A percentile compares a stretch with the other conserved stretches of the same genome.
These are phyloP conservation scores for Ceriagrion tenellum DNA, from an alignment of 2,888 invertebrate species.

Conservation along the genomic window DNA sequence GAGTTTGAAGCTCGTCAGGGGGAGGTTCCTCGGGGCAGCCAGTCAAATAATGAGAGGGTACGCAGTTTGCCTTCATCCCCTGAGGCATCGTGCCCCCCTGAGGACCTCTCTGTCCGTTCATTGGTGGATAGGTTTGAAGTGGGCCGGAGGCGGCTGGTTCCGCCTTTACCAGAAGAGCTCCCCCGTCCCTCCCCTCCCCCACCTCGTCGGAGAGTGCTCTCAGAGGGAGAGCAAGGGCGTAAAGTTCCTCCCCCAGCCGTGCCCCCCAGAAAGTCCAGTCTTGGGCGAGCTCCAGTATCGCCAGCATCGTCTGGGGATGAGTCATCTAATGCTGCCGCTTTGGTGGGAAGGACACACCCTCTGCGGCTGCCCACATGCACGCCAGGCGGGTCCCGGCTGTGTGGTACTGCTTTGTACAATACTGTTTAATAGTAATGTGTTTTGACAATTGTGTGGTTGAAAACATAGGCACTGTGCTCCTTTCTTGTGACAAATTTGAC, in stretches of 20 bases:
- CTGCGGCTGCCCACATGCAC: conserved; percentile 51
- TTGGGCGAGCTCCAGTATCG: conserved; percentile 72
- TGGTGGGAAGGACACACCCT: conserved; percentile 35
- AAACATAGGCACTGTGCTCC: conserved; percentile 42
- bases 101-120: conserved; percentile 87
- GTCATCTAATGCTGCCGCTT: conserved; percentile 5
- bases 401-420: conserved; percentile 54
- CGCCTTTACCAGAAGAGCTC: conserved; percentile 68
- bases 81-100: conserved; percentile 77
- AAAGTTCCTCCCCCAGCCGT: conserved; percentile 75
- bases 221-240: conserved; percentile 71
- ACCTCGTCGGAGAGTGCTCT: conserved; percentile 72
- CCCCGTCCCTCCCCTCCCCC: conserved; percentile 70
- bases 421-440: conserved; percentile 54
- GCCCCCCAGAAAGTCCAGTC: conserved; percentile 75
- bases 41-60: conserved; percentile 75
- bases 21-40: conserved; percentile 25
- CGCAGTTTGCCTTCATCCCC: conserved; percentile 83
- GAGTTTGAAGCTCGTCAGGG: conserved; percentile 88
- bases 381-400: conserved; percentile 61
- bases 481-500: conserved; percentile 48
- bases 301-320: conserved; percentile 31
- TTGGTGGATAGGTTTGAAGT: conserved; percentile 88
- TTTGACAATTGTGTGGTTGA: conserved; percentile 41
- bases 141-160: conserved; percentile 70